A percentile compares a stretch with the other conserved stretches of the same genome.
phyloP scores from a whole-genome alignment of 2,797 vertebrate genomes.

The Apogon talboti region DNA sequence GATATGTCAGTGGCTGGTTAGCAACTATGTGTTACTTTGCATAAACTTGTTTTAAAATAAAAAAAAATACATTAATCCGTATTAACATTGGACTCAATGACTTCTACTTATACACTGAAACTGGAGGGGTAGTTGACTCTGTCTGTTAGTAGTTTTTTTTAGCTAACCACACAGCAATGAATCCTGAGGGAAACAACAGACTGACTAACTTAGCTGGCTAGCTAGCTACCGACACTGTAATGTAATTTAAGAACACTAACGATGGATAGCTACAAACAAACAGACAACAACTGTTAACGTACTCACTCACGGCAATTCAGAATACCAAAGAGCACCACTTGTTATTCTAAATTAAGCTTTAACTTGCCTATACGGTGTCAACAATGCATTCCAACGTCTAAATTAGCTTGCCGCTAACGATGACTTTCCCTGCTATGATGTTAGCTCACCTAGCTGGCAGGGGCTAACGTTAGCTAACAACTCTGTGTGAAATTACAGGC shows the following conservation, averaged over 20 bases:
- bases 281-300: background rate
- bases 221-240: constrained; percentile 49
- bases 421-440: constrained; percentile 72
- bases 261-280: constrained; percentile 10
- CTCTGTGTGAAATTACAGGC: constrained; percentile 3
- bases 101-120: background rate
- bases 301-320: background rate
- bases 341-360: constrained; percentile 23
- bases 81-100: background rate
- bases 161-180: constrained; percentile 21
- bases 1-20: constrained; percentile 7
- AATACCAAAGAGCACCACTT: constrained; percentile 2
- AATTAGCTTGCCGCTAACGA: constrained; percentile 72
- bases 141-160: constrained; percentile 9
- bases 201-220: constrained; percentile 55
- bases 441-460: constrained; percentile 52
- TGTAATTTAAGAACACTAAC: constrained; percentile 40
- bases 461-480: constrained; percentile 61
- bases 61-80: background rate
- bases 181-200: constrained; percentile 22
- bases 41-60: constrained; percentile 29
- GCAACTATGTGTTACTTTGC: constrained; percentile 35
- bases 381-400: constrained; percentile 26
- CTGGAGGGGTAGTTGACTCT: background rate
- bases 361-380: constrained; percentile 32